Base-by-base conservation (phyloP, 2,797 vertebrate species). In the Acanthurus leucopareius region DNA sequence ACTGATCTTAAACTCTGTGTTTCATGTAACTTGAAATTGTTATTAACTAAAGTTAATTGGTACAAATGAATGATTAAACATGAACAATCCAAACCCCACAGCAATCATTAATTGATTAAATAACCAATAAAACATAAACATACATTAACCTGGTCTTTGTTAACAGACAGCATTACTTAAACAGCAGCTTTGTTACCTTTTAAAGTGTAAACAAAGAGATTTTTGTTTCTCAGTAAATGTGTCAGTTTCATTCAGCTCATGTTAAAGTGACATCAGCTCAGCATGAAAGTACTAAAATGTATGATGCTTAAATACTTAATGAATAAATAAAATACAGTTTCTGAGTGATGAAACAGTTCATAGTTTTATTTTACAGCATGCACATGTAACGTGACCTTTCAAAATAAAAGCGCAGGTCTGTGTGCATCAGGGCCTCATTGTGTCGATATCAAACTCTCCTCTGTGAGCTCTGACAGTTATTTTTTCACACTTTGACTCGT, bases 401-500 rank as follows among this genome's bases (percentile, higher is more conserved):
- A 38, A 42, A 74, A 56, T 72, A 45, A 66, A 47, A 65, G 57
- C 13, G 17, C 56, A 8, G 40, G 19, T n/a, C 28, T 11, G 7
- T 19, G 0, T 78, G 68, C 16, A 11, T 62, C 14, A 19, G 52
- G 53, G 47, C 25, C 42, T 63, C 10, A 19, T 15, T 75, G 54
- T 77, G 8, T 44, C 32, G 69, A 53, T 38, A 28, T 65, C 42
- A 47, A 28, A 13, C 56, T 74, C 64, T 63, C 69, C 61, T 69
- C 77, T 87, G 78, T 80, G 80, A 47, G 44, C 53, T 68, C 57
- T 83, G 80, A 86, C 85, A 83, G 73, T 57, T 62, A 53, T 42
- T 57, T 51, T 19, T 66, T 52, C 20, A 60, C 20, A 57, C 67
- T 44, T 25, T 71, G 85, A 82, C 28, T 79, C 65, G 77, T 83